A percentile compares a stretch with the other conserved stretches of the same genome.
These are phyloP conservation scores for Bellardia bayeri DNA, from an alignment of 2,888 invertebrate genomes.

Conservation along the genomic window DNA sequence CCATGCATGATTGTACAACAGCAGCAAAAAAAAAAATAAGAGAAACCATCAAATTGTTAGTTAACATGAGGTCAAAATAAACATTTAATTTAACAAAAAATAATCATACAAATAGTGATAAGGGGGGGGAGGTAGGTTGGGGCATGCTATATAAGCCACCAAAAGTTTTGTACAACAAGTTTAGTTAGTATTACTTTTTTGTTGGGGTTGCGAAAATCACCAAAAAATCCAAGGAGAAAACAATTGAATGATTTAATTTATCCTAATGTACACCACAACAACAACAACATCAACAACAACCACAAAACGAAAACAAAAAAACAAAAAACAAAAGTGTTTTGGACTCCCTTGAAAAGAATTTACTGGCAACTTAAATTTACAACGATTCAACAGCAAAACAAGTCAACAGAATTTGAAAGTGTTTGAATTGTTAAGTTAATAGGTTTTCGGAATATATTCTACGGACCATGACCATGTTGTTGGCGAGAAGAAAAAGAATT, in stretches of 20 bases:
- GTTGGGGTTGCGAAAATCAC: slow-evolving; percentile 32
- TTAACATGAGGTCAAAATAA: slow-evolving; percentile 71
- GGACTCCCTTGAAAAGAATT: slow-evolving; percentile 38
- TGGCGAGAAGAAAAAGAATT: no score
- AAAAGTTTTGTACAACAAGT: slow-evolving; percentile 40
- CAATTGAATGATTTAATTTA: slow-evolving; percentile 62
- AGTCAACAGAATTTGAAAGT: slow-evolving; percentile 25
- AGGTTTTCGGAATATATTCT: no score
- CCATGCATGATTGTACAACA: slow-evolving; percentile 63
- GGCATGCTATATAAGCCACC: slow-evolving; percentile 34
- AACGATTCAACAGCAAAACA: slow-evolving; percentile 32
- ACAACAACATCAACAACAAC: slow-evolving; percentile 22
- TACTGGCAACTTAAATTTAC: slow-evolving; percentile 31
- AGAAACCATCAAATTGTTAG: slow-evolving; percentile 54
- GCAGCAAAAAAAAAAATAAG: slow-evolving; percentile 1
- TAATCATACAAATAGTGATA: slow-evolving; percentile 16
- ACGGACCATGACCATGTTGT: no score
- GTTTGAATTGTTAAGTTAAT: slow-evolving; percentile 37
- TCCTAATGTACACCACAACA: slow-evolving; percentile 15
- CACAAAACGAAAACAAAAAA: slow-evolving; percentile 5
- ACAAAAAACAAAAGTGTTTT: slow-evolving; percentile 29
- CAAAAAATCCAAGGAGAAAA: slow-evolving; percentile 54
- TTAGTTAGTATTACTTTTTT: slow-evolving; percentile 42
- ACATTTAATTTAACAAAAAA: slow-evolving; percentile 48
- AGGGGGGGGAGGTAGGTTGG: no score